These are phyloP conservation scores for Meteorus sp. DNA, from an alignment of 1,140 invertebrate genomes.

Conservation along the genomic window DNA sequence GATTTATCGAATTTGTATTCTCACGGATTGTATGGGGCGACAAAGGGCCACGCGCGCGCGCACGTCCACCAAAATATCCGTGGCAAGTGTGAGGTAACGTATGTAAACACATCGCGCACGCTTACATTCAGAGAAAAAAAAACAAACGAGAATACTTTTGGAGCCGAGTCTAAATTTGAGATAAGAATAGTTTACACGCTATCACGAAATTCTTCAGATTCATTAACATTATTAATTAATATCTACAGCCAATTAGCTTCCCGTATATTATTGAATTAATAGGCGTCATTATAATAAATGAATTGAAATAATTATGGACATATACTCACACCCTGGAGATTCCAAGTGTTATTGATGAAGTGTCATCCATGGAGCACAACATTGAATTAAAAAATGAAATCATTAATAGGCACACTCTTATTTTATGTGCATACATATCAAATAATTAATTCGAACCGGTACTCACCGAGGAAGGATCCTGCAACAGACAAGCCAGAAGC, in stretches of 20 bases:
- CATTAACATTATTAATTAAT: not conserved
- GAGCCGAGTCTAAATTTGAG: not conserved
- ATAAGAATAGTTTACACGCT: constrained; percentile 6
- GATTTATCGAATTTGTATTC: constrained; percentile 29
- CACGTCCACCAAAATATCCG: not conserved
- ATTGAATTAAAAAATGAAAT: not conserved
- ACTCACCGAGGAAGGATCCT: constrained; percentile 62
- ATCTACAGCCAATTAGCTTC: not conserved
- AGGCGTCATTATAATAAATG: not conserved
- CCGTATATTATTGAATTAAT: not conserved
- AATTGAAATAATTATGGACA: not conserved
- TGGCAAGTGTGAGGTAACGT: constrained; percentile 3
- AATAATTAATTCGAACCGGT: too few relatives aligned
- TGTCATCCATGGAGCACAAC: not conserved
- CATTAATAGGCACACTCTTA: not conserved
- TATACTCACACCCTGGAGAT: constrained; percentile 26
- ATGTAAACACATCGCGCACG: not conserved
- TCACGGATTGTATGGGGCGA: constrained; percentile 22
- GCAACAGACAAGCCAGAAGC: constrained; percentile 52
- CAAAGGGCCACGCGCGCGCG: constrained; percentile 4
- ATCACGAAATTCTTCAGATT: not conserved
- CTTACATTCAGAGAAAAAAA: not conserved
- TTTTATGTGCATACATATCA: too few relatives aligned
- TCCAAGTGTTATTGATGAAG: not conserved
- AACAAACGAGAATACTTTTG: too few relatives aligned